A percentile compares a stretch with the other conserved stretches of the same genome.
Conservation (phyloP, 2,113 vertebrate species). For the Rhinoderma darwinii region DNA sequence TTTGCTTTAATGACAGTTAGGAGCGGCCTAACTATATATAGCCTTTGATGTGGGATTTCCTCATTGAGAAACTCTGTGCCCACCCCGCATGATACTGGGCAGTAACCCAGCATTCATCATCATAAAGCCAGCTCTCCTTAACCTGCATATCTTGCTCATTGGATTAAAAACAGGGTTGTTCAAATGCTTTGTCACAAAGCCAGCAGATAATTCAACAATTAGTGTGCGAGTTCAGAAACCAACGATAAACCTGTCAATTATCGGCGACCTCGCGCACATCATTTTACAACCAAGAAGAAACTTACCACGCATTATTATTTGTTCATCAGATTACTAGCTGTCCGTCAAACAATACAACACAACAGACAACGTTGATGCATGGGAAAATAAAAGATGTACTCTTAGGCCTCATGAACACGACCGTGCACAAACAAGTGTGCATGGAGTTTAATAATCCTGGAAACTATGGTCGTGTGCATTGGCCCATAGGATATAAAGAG, state of each 20-base stretch:
- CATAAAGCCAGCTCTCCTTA: conserved; percentile 26
- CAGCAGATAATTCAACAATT: neutral
- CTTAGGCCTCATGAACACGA: no score
- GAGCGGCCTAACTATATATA: conserved; percentile 11
- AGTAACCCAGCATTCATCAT: conserved; percentile 22
- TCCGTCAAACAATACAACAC: neutral
- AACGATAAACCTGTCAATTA: neutral
- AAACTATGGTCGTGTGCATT: no score
- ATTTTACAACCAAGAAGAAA: neutral
- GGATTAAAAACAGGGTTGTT: neutral
- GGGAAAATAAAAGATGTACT: neutral
- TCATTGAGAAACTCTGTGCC: conserved; percentile 15
- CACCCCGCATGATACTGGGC: conserved; percentile 10
- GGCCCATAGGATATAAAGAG: no score
- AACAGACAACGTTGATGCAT: no score
- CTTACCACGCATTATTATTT: neutral
- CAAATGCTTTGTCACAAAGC: neutral
- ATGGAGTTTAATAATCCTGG: no score
- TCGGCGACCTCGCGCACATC: neutral
- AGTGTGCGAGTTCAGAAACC: neutral
- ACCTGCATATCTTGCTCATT: conserved; percentile 7
- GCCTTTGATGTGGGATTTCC: conserved; percentile 43
- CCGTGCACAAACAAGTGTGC: no score
- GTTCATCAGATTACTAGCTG: neutral
- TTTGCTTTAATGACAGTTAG: conserved; percentile 23